phyloP scores from a whole-genome alignment of 2,888 invertebrate species.

The Nymphalis c-album region DNA sequence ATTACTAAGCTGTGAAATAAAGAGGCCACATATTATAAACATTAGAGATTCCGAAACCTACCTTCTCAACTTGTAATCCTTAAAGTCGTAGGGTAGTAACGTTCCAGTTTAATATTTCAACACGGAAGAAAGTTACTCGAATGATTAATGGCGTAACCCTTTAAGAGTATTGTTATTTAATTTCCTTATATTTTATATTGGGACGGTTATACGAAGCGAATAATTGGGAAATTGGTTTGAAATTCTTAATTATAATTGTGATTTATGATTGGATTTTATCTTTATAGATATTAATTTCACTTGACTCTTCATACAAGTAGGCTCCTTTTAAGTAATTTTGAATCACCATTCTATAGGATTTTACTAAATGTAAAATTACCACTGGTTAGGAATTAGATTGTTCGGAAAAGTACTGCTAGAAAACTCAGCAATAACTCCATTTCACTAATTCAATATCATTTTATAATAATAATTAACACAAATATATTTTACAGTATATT shows the following conservation, averaged over 20 bases:
- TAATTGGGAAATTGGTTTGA: not conserved
- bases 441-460: no score
- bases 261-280: not conserved
- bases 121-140: constrained; percentile 7
- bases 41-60: constrained; percentile 20
- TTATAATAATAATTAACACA: no score
- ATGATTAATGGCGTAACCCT: constrained; percentile 19
- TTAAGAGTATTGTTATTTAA: constrained; percentile 14
- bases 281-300: no score
- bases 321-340: no score
- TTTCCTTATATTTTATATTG: constrained; percentile 10
- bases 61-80: constrained; percentile 21
- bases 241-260: not conserved
- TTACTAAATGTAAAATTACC: no score
- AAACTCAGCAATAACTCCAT: no score
- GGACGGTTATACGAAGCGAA: not conserved
- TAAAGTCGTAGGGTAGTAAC: constrained; percentile 7
- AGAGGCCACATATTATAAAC: constrained; percentile 15
- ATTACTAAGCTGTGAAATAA: constrained; percentile 22
- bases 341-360: no score
- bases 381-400: no score
- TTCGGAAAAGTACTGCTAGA: no score
- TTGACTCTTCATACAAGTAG: no score
- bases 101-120: constrained; percentile 7
- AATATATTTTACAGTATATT: no score